phyloP scores from a whole-genome alignment of 2,888 invertebrate species.

The Halictus quadricinctus region DNA sequence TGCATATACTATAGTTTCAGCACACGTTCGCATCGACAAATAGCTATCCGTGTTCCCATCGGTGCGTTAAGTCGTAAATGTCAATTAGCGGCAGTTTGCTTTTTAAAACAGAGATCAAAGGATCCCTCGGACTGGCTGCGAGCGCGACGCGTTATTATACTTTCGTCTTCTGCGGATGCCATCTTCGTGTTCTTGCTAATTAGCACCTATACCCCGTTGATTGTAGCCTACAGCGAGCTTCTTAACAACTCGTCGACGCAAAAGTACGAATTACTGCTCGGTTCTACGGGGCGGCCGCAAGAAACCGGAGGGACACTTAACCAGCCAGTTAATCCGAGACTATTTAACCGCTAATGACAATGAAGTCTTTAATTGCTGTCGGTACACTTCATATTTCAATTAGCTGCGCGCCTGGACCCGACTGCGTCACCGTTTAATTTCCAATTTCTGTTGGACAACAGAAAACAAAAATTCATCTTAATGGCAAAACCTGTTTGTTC shows the following conservation, averaged over 20 bases:
- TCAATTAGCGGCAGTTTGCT: slow-evolving; percentile 20
- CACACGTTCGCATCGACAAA: background rate
- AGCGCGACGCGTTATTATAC: slow-evolving; percentile 26
- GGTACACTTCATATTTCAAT: background rate
- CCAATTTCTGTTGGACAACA: no score
- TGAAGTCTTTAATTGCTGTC: background rate
- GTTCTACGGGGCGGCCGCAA: background rate
- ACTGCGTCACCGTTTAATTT: no score
- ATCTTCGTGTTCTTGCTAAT: slow-evolving; percentile 37
- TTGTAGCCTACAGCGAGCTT: slow-evolving; percentile 18
- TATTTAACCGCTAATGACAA: background rate
- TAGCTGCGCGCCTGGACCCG: no score
- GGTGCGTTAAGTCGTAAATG: slow-evolving; percentile 8
- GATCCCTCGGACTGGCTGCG: background rate
- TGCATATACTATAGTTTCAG: no score
- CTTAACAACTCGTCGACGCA: background rate
- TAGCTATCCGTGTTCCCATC: slow-evolving; percentile 10
- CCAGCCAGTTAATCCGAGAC: background rate
- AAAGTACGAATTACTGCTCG: background rate
- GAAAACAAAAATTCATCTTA: no score
- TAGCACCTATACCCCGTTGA: slow-evolving; percentile 48
- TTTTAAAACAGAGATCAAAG: background rate
- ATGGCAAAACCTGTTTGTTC: no score
- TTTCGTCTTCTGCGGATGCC: slow-evolving; percentile 30
- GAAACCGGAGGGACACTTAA: background rate